Conservation (phyloP, 2,113 vertebrate genomes). For the Caracal caracal region DNA sequence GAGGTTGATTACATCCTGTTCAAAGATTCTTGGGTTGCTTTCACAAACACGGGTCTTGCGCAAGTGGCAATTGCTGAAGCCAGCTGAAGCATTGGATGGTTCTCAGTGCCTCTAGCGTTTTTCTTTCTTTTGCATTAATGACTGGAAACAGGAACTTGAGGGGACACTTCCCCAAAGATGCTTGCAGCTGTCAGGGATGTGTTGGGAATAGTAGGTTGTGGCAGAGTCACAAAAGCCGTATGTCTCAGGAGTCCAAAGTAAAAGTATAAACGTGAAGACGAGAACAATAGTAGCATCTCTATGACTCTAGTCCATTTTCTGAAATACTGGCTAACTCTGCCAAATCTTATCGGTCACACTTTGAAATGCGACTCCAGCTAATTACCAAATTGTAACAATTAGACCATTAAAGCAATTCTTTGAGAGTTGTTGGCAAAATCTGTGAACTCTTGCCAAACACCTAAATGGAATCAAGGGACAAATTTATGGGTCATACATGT, state of each 20-base stretch:
- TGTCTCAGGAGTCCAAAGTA: not conserved
- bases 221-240: not conserved
- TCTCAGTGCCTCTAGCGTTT: slow-evolving; percentile 12
- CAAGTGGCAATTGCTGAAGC: slow-evolving; percentile 68
- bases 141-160: slow-evolving; percentile 35
- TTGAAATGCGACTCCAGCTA: not conserved
- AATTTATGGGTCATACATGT: not conserved
- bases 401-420: not conserved
- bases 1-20: slow-evolving; percentile 87
- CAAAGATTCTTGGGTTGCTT: slow-evolving; percentile 78
- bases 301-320: not conserved
- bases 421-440: not conserved
- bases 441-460: not conserved
- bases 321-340: not conserved
- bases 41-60: slow-evolving; percentile 75
- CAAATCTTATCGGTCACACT: not conserved
- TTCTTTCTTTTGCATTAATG: not conserved
- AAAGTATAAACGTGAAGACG: not conserved
- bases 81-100: slow-evolving; percentile 70
- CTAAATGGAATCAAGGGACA: not conserved
- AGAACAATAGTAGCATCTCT: not conserved
- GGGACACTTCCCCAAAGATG: not conserved
- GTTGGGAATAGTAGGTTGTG: not conserved
- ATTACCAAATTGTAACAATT: not conserved
- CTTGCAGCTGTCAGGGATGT: not conserved